These are phyloP conservation scores for Hypomecis atomaria DNA, from an alignment of 2,888 invertebrate species.

Conservation along the genomic window DNA sequence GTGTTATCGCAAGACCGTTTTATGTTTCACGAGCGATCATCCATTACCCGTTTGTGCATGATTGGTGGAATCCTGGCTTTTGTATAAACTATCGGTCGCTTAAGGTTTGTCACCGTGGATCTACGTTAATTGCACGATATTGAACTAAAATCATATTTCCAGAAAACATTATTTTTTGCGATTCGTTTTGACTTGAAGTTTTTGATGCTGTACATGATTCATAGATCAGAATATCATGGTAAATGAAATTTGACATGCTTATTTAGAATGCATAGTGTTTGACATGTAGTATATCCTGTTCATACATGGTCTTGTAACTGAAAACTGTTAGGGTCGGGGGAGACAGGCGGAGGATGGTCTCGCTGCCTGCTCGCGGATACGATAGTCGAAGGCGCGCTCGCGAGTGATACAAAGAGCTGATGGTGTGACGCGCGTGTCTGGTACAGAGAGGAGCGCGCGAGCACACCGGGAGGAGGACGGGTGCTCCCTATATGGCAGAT, in stretches of 20 bases:
- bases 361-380: not conserved
- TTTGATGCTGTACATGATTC: not conserved
- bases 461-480: conserved; percentile 54
- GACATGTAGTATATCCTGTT: conserved; percentile 5
- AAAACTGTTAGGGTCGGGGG: conserved; percentile 9
- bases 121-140: conserved; percentile 23
- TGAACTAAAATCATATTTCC: conserved; percentile 16
- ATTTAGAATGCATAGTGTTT: conserved; percentile 5
- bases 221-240: not conserved
- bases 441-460: conserved; percentile 68
- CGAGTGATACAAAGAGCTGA: conserved; percentile 53
- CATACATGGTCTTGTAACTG: conserved; percentile 11
- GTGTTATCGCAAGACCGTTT: conserved; percentile 42
- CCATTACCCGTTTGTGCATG: conserved; percentile 59
- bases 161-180: not conserved
- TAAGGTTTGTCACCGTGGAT: conserved; percentile 6
- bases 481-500: conserved; percentile 63
- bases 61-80: conserved; percentile 48
- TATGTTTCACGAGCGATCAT: conserved; percentile 49
- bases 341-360: conserved; percentile 10
- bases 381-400: conserved; percentile 38
- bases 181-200: not conserved
- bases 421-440: conserved; percentile 68
- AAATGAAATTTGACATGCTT: conserved; percentile 7
- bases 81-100: conserved; percentile 20